Evolutionary conservation across 2,113 vertebrate genomes (phyloP).

Genomic region (Chascanopsetta lugubris): DNA sequence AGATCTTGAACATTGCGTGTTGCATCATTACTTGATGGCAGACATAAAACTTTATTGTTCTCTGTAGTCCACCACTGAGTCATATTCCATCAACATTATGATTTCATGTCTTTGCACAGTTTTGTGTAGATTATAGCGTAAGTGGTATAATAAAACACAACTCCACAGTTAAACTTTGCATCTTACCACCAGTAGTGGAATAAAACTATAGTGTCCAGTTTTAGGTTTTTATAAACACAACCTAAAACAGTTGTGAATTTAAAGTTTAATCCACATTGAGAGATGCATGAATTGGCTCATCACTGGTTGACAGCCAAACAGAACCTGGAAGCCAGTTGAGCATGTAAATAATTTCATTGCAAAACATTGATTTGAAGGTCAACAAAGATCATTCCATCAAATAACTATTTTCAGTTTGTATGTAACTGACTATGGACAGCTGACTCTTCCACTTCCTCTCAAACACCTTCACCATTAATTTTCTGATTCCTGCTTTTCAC

Average conservation of each 20-base stretch:
- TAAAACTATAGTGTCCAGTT: background rate
- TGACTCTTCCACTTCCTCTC: slow-evolving; percentile 22
- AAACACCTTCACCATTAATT: slow-evolving; percentile 34
- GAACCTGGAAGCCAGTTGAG: background rate
- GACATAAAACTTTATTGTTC: background rate
- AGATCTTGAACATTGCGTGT: background rate
- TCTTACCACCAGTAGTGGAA: too few relatives aligned
- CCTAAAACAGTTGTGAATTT: too few relatives aligned
- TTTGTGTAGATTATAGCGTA: too few relatives aligned
- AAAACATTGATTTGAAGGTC: slow-evolving; percentile 26
- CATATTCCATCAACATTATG: too few relatives aligned
- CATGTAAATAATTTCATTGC: background rate
- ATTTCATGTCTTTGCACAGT: too few relatives aligned
- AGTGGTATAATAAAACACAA: too few relatives aligned
- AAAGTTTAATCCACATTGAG: too few relatives aligned
- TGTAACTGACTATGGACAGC: slow-evolving; percentile 22
- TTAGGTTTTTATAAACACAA: too few relatives aligned
- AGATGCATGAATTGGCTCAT: background rate
- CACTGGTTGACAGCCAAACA: background rate
- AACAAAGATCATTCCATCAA: slow-evolving; percentile 13
- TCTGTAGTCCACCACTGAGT: too few relatives aligned
- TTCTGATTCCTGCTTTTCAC: slow-evolving; percentile 59
- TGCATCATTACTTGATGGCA: background rate
- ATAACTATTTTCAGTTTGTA: background rate
- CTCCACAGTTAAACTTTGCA: too few relatives aligned